Conservation (phyloP, 2,113 vertebrate species). For the Silurus glanis region DNA sequence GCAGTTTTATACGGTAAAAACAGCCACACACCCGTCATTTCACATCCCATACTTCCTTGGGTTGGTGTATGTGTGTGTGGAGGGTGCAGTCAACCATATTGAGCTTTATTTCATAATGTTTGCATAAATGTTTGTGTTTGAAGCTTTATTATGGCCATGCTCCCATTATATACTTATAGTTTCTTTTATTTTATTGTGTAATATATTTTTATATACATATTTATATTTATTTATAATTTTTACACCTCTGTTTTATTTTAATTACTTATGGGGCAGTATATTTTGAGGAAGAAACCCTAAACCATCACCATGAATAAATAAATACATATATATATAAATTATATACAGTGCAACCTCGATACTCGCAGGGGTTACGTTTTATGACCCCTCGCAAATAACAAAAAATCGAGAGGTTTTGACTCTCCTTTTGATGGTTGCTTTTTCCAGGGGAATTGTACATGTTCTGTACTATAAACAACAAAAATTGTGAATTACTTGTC, state of each 20-base stretch:
- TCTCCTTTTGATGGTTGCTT: too few relatives aligned
- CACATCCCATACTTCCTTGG: slow-evolving; percentile 52
- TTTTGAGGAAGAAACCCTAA: too few relatives aligned
- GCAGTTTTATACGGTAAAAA: slow-evolving; percentile 91
- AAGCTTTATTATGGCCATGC: not conserved
- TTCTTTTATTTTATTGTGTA: not conserved
- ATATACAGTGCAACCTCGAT: too few relatives aligned
- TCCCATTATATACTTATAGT: not conserved
- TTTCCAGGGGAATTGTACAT: too few relatives aligned
- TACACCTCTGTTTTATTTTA: not conserved
- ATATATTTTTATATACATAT: not conserved
- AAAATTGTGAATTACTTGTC: too few relatives aligned
- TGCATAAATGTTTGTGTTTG: slow-evolving; percentile 25
- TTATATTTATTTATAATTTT: too few relatives aligned
- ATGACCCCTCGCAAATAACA: too few relatives aligned
- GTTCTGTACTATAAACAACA: too few relatives aligned
- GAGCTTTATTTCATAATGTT: not conserved
- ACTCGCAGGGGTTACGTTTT: too few relatives aligned
- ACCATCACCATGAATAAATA: too few relatives aligned
- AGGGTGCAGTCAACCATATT: slow-evolving; percentile 57
- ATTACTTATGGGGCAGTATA: not conserved
- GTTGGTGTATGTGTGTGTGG: slow-evolving; percentile 47
- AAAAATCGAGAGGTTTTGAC: too few relatives aligned
- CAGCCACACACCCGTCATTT: slow-evolving; percentile 56
- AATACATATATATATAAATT: too few relatives aligned